phyloP scores from a whole-genome alignment of 2,888 invertebrate genomes.

The Rhimphoctona megacephalus region DNA sequence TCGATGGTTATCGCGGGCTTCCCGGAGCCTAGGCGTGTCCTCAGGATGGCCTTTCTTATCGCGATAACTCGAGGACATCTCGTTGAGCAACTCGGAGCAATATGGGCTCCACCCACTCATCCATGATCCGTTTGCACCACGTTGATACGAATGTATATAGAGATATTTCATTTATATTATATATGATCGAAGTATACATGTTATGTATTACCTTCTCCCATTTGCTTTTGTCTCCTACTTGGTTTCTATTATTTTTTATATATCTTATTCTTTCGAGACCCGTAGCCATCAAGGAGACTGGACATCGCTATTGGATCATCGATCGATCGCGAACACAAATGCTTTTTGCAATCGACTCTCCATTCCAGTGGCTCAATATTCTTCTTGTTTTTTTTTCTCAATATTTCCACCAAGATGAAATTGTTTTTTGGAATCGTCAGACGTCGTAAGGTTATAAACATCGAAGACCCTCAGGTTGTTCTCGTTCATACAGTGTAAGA shows the following conservation, averaged over 20 bases:
- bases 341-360: background rate
- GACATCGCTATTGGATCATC: conserved; percentile 45
- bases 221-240: conserved; percentile 38
- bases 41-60: conserved; percentile 84
- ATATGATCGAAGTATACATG: background rate
- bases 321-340: conserved; percentile 48
- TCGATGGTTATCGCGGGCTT: conserved; percentile 73
- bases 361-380: background rate
- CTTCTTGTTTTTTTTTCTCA: background rate
- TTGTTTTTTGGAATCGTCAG: background rate
- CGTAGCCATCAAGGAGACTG: conserved; percentile 78
- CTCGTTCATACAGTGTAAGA: conserved; percentile 13
- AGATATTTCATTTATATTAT: conserved; percentile 11
- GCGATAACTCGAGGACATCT: conserved; percentile 83
- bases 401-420: background rate
- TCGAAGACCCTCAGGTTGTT: background rate
- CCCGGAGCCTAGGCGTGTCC: conserved; percentile 80
- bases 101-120: conserved; percentile 82
- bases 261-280: conserved; percentile 69
- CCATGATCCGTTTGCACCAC: conserved; percentile 75
- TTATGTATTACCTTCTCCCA: conserved; percentile 19
- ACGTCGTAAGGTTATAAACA: conserved; percentile 1
- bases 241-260: conserved; percentile 17
- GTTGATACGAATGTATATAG: conserved; percentile 67
- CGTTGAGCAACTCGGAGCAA: conserved; percentile 79